These are phyloP conservation scores for Petrolisthes cinctipes DNA, from an alignment of 2,888 invertebrate species.

Conservation along the genomic window DNA sequence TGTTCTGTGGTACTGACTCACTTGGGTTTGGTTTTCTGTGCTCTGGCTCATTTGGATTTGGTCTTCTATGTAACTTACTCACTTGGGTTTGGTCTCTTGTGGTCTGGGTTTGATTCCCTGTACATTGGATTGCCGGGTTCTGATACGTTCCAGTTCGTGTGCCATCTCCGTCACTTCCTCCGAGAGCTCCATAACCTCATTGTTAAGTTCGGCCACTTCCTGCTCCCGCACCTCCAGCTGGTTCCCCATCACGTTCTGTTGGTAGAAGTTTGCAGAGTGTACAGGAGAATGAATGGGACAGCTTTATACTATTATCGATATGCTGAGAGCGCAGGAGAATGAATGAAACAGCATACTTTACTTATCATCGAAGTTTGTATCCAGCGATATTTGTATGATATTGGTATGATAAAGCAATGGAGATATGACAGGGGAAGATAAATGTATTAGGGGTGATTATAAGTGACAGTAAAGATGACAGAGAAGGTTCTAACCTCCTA, in stretches of 20 bases:
- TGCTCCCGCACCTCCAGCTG: slow-evolving; percentile 11
- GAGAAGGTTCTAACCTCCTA: no score
- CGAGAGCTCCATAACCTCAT: not conserved
- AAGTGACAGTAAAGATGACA: no score
- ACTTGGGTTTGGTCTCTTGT: slow-evolving; percentile 10
- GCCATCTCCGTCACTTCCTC: not conserved
- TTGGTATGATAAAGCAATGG: no score
- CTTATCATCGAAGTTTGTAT: not conserved
- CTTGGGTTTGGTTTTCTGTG: not conserved
- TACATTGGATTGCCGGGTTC: not conserved
- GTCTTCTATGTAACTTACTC: not conserved
- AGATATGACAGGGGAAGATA: no score
- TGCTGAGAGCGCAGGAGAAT: not conserved
- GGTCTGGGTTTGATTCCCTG: not conserved
- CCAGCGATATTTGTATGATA: no score
- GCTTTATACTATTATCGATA: not conserved
- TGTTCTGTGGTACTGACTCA: no score
- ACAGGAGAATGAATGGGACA: not conserved
- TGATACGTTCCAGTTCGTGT: not conserved
- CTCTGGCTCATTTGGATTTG: not conserved
- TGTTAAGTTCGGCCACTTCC: not conserved
- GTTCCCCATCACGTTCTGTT: slow-evolving; percentile 15
- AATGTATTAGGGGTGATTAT: no score
- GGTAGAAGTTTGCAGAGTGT: not conserved
- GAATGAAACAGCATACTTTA: not conserved